Evolutionary conservation across 1,140 invertebrate genomes (phyloP), one percentile per base, ranked within the genome.

Genomic region (Sycophila sp.): DNA sequence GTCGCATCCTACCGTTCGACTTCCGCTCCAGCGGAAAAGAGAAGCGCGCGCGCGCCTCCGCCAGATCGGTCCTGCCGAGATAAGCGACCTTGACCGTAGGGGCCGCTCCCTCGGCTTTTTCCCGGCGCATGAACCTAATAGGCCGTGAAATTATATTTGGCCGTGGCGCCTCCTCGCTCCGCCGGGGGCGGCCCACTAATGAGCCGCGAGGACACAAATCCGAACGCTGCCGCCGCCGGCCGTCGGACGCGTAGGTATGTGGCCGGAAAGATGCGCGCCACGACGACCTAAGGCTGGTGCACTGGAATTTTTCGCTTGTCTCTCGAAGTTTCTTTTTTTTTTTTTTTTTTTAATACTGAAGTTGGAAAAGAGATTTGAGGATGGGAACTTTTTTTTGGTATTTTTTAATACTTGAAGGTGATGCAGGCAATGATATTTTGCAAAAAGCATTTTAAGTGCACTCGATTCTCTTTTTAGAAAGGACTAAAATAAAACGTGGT

Each of bases 71-170:
- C 22, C 28, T 58, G 0, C 26, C 8, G 28, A 59, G 40, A 68
- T 68, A 49, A 68, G 22, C 58, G 67, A 62, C 58, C 58, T 62
- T 60, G 30, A 11, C 53, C 40, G 22, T 6, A 10, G 65, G 24
- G 42, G 7, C 13, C 17, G 28, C 4, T 32, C 17, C n/a, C 22
- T 6, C 6, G 17, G 38, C 22, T 56, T 66, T 56, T 42, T n/a
- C n/a, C n/a, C n/a, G n/a, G n/a, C n/a, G n/a, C 22, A 4, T 1
- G 28, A 34, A 30, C 22, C 40, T 53, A 60, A 60, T 69, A 60
- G 24, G 13, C 66, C 42, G 56, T 60, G 56, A 69, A 69, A 69
- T 69, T 60, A 59, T n/a, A n/a, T 68, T 68, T 36, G 38, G 66
- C 32, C 11, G 26, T 49, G 28, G 26, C 38, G 64, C 36, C 22